Conservation (phyloP, 2,888 invertebrate genomes). For the Polydrusus pterygomalis region DNA sequence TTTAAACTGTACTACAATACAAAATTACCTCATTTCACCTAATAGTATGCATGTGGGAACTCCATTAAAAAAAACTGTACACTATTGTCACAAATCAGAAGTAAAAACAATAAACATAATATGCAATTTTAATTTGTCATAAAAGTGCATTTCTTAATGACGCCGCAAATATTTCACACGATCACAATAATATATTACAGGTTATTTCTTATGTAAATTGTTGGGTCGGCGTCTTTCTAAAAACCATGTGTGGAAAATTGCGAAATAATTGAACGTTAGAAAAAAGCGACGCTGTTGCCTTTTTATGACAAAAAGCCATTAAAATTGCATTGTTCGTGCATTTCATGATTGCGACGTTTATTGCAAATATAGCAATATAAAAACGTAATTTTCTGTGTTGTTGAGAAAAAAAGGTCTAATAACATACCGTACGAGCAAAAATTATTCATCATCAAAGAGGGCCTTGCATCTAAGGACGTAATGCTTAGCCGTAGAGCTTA, state of each 20-base stretch:
- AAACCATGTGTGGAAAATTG: conserved; percentile 9
- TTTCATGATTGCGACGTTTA: not conserved
- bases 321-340: not conserved
- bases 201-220: conserved; percentile 16
- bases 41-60: conserved; percentile 10
- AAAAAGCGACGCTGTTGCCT: conserved; percentile 4
- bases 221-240: conserved; percentile 2
- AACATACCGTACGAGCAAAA: too few species aligned
- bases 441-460: too few species aligned
- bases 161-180: conserved; percentile 16
- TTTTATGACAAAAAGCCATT: conserved; percentile 1
- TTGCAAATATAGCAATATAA: not conserved
- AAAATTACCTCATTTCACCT: too few species aligned
- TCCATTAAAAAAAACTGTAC: not conserved
- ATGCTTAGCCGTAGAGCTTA: too few species aligned
- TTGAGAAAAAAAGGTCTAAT: too few species aligned
- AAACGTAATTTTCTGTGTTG: too few species aligned
- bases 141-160: conserved; percentile 8
- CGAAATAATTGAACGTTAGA: conserved; percentile 7
- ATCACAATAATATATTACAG: conserved; percentile 2
- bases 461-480: too few species aligned
- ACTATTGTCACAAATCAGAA: conserved; percentile 10
- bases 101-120: conserved; percentile 1
- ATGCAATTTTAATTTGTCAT: conserved; percentile 17
- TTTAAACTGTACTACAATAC: too few species aligned